These are phyloP conservation scores for Beroe ovata DNA, from an alignment of 37 sponge, comb jelly and placozoan genomes.

Conservation along the genomic window DNA sequence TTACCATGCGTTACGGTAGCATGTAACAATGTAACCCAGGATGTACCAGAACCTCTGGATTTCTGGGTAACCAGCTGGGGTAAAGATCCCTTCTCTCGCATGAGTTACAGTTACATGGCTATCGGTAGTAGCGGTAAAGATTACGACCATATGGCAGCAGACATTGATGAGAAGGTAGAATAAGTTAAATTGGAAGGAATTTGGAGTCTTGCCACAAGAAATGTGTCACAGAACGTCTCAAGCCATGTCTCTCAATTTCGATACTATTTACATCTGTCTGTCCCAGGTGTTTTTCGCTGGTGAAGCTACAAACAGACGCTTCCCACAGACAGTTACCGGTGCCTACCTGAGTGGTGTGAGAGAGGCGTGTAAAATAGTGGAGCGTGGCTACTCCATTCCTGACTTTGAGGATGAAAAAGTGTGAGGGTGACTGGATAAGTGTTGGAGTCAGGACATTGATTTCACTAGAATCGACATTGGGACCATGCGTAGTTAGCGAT, in stretches of 20 bases:
- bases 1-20: too few relatives aligned
- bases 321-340: constrained; percentile 91
- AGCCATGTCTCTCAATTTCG: too few relatives aligned
- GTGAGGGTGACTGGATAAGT: too few relatives aligned
- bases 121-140: constrained; percentile 77
- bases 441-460: too few relatives aligned
- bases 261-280: too few relatives aligned
- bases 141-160: constrained; percentile 80
- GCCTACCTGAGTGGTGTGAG: constrained; percentile 88
- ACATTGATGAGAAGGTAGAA: constrained; percentile 57
- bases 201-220: too few relatives aligned
- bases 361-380: constrained; percentile 85
- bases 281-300: constrained; percentile 81
- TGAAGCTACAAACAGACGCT: constrained; percentile 85
- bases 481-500: too few relatives aligned
- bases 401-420: background rate
- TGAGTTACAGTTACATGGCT: constrained; percentile 86
- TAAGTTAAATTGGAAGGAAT: background rate
- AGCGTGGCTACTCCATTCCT: constrained; percentile 45
- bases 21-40: too few relatives aligned
- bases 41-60: constrained; percentile 71
- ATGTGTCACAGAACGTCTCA: too few relatives aligned
- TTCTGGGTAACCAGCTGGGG: constrained; percentile 78
- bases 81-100: constrained; percentile 73
- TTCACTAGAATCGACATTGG: too few relatives aligned